Evolutionary conservation across 1,140 invertebrate species (phyloP).

Genomic region (Chionoecetes opilio): DNA sequence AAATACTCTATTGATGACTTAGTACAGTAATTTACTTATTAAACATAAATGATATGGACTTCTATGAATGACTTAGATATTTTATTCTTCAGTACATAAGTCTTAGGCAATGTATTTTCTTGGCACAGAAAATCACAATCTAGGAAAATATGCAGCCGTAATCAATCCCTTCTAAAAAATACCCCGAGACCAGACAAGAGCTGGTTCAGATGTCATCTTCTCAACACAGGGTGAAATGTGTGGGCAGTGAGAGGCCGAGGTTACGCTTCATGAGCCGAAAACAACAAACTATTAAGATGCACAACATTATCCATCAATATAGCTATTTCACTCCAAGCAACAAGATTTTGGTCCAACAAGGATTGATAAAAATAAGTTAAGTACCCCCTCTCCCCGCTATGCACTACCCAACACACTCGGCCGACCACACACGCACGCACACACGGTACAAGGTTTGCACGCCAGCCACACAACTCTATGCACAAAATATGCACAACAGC

Average conservation of each 20-base stretch:
- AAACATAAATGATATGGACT: conserved; percentile 77
- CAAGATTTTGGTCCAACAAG: conserved; percentile 70
- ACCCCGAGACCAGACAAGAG: not conserved
- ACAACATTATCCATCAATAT: conserved; percentile 65
- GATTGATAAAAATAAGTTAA: conserved; percentile 66
- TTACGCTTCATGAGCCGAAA: conserved; percentile 32
- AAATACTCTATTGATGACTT: conserved; percentile 76
- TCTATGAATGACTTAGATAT: conserved; percentile 70
- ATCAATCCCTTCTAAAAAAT: not conserved
- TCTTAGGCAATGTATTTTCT: conserved; percentile 72
- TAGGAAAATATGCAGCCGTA: conserved; percentile 69
- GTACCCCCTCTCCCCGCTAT: conserved; percentile 49
- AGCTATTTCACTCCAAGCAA: conserved; percentile 57
- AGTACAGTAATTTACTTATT: conserved; percentile 72
- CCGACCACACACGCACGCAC: not conserved
- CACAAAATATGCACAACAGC: not conserved
- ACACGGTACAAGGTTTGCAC: not conserved
- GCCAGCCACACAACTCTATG: conserved; percentile 35
- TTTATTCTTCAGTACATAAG: conserved; percentile 66
- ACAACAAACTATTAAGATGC: conserved; percentile 67
- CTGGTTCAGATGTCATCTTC: not conserved
- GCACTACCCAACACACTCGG: not conserved
- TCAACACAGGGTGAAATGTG: conserved; percentile 28
- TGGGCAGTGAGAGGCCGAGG: conserved; percentile 47
- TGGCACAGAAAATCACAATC: conserved; percentile 78